Base-by-base conservation (phyloP, 2,888 invertebrate species). In the Stenichneumon culpator region DNA sequence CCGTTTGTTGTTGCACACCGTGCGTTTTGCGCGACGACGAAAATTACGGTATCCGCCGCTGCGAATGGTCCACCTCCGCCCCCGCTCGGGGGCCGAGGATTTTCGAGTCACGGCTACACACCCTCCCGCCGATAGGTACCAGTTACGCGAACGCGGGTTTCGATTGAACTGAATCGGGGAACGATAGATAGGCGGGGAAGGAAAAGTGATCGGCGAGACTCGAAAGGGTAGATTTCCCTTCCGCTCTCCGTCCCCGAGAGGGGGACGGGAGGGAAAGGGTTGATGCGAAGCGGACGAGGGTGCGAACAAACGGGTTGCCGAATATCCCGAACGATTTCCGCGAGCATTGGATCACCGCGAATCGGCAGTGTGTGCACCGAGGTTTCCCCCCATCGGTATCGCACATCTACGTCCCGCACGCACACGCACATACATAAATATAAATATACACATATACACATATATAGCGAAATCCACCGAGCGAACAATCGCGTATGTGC, bases 271-370 rank as follows among this genome's bases (percentile, higher is more conserved):
- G 57, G 60, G 22, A 36, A 60, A 54, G 47, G 47, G 79, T 63
- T 70, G 70, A 47, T 19, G 73, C 68, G 22, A 11, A 25, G n/a
- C 25, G 44, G 32, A 73, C 50, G 73, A 79, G 82, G 73, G 75
- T 79, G 79, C 82, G 86, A 83, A 84, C 82, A 82, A 82, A 84
- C 77, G 79, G 75, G 72, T 80, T 79, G 82, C 77, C 84, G 84
- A 84, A 82, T 75, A 75, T 74, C 75, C 84, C 79, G 82, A 84
- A 78, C 84, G 84, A 84, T 84, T 82, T 84, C 65, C 69, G 63
- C 67, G 72, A 44, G 73, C 72, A 65, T 78, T 78, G 69, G 81
- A 84, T 84, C 74, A 68, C 73, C 78, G 50, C 78, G 84, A 81
- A 84, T 81, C 73, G 68, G 74, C 68, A 60, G 36, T 32, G 68